Base-by-base conservation (phyloP, 1,140 invertebrate species). In the Solenopsis fugax region DNA sequence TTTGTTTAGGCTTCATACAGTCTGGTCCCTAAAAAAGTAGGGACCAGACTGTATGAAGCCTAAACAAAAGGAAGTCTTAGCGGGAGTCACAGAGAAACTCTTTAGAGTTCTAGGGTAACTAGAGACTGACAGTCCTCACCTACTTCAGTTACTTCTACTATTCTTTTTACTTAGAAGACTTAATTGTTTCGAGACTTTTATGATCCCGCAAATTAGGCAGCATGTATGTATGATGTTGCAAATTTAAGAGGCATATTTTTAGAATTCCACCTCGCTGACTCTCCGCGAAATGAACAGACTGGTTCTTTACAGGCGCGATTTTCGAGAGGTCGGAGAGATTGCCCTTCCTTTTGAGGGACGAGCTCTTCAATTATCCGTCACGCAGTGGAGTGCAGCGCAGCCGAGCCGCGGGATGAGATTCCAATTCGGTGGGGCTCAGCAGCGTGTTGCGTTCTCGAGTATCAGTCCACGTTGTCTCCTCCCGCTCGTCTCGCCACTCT, bases 381-480 rank as follows among this genome's bases (percentile, higher is more conserved):
- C 13, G 24, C 56, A 13, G 34, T 5, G 29, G 50, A 29, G 48
- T 21, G 72, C 62, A 37, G 60, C 62, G n/a, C 81, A 54, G 62
- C 71, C 85, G 76, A 67, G 67, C 60, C 71, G 86, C 62, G 67
- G 65, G 50, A 91, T 85, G 90, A 90, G 90, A 92, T 91, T 92
- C 84, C 86, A 87, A 87, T 92, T 91, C 69, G 71, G 58, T 77
- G 88, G 90, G 91, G 93, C 90, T 88, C 88, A 86, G 67, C 76
- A 80, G 69, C 84, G 76, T 84, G 87, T 87, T 86, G 88, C 88
- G 58, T 72, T 58, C 72, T 73, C 85, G 69, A 62, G 84, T 54
- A 84, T 52, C 75, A 58, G 67, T 82, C 71, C 60, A 56, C 24
- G 67, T 12, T 29, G 41, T n/a, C 21, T 29, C 21, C 37, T 48